Base-by-base conservation (phyloP, 1,140 invertebrate species). In the Ladona fulva region DNA sequence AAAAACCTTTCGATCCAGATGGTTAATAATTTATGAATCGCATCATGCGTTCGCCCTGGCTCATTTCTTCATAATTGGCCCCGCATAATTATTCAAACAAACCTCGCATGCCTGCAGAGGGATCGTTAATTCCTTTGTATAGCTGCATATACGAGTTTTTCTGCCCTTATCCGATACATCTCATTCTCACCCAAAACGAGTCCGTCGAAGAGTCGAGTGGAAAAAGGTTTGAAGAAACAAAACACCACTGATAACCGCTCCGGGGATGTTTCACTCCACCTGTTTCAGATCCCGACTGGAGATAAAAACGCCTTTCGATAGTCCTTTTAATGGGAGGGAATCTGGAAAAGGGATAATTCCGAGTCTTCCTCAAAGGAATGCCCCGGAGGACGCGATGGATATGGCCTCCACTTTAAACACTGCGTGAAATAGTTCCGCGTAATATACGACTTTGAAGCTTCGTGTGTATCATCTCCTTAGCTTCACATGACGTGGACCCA, bases 301-400 rank as follows among this genome's bases (percentile, higher is more conserved):
- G n/a, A 22, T 19, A 19, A 66, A 12, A 66, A 22, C 52, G 52
- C 14, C 16, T 16, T 22, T 22, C 52, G 52, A 66, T 66, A 22
- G 5, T 66, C n/a, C 3, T 66, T 66, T 66, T 66, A 66, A 66
- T 66, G 52, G 52, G 52, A 66, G 14, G n/a, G 52, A 66, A 66
- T 66, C 52, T 66, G 52, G n/a, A 66, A 66, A 66, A 66, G 52
- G 52, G 16, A 66, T 66, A 66, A 66, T 66, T 66, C 52, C 52
- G 52, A 66, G n/a, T 66, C 52, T 12, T 66, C 52, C 52, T 66
- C 52, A 66, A 66, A 22, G 16, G 52, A 66, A 66, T 66, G 52
- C 52, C 52, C 52, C 12, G 3, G 52, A 66, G 52, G 3, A 5
- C 1, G 3, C 16, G 52, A 12, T 22, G n/a, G 3, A 66, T 66